These are phyloP conservation scores for Hexactinellida sp. DNA, from an alignment of 37 sponge, comb jelly and placozoan genomes.

Conservation along the genomic window DNA sequence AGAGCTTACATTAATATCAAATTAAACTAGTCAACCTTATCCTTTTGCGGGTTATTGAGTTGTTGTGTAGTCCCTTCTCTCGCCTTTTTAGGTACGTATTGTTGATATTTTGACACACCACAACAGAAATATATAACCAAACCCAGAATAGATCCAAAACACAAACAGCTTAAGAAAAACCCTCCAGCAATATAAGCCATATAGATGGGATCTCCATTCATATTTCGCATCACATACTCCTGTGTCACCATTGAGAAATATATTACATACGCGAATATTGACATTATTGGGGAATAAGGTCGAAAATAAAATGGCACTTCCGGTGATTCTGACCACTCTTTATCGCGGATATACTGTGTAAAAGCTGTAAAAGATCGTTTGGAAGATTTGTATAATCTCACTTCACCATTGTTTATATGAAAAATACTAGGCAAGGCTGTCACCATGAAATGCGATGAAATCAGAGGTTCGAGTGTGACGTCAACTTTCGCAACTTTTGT, in stretches of 20 bases:
- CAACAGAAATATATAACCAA: conserved; percentile 13
- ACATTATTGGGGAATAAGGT: neutral
- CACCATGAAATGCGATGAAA: conserved; percentile 1
- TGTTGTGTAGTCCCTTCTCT: neutral
- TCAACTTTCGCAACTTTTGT: neutral
- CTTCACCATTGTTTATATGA: conserved; percentile 8
- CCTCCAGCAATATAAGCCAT: neutral
- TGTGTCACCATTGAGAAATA: neutral
- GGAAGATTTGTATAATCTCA: neutral
- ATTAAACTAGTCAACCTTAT: neutral
- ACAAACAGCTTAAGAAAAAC: neutral
- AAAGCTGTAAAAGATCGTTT: neutral
- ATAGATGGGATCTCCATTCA: neutral
- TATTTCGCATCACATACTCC: neutral
- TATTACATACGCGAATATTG: neutral
- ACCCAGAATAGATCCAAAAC: neutral
- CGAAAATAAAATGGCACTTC: neutral
- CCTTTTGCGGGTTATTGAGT: neutral
- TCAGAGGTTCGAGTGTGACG: neutral
- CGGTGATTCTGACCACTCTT: neutral
- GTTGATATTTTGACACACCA: conserved; percentile 3
- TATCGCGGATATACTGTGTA: neutral
- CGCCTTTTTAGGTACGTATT: neutral
- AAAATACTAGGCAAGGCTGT: neutral
- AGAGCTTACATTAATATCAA: too few relatives aligned